Percentiles rank a stretch among this genome's conserved stretches.
Evolutionary conservation across 2,797 vertebrate species (phyloP).

Genomic region (Chromobotia macracanthus): DNA sequence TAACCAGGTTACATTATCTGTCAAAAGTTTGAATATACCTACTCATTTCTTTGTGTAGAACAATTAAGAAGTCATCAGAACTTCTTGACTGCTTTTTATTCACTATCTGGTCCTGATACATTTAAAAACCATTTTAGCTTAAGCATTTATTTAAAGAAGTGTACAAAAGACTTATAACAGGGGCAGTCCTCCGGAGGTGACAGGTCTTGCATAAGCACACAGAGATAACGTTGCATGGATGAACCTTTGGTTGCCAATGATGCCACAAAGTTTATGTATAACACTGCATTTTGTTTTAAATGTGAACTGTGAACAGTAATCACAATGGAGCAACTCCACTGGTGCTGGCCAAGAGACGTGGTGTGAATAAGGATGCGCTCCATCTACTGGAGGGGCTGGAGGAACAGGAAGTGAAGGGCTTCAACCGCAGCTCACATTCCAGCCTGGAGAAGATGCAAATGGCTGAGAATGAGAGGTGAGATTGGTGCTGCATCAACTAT

Average conservation of each 20-base stretch:
- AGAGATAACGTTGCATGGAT: not conserved
- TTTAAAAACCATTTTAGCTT: no score
- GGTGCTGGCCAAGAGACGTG: constrained; percentile 85
- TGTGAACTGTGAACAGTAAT: constrained; percentile 73
- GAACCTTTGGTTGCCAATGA: not conserved
- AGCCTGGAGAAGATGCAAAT: constrained; percentile 87
- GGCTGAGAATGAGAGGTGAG: constrained; percentile 84
- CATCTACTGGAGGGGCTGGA: constrained; percentile 62
- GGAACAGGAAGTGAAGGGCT: constrained; percentile 87
- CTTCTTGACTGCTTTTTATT: no score
- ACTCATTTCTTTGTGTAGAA: no score
- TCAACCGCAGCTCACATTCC: constrained; percentile 84
- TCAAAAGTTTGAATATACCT: no score
- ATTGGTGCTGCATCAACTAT: no score
- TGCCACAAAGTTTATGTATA: not conserved
- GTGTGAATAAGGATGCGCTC: constrained; percentile 86
- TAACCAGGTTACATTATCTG: no score
- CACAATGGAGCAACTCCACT: constrained; percentile 88
- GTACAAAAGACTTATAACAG: no score
- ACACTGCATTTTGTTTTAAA: not conserved
- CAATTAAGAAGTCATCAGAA: no score
- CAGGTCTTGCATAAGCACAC: not conserved
- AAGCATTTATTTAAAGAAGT: no score
- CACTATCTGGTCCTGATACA: no score
- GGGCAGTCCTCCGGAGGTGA: no score